Base-by-base conservation (phyloP, 2,797 vertebrate species). In the Pseudochromis fuscus region DNA sequence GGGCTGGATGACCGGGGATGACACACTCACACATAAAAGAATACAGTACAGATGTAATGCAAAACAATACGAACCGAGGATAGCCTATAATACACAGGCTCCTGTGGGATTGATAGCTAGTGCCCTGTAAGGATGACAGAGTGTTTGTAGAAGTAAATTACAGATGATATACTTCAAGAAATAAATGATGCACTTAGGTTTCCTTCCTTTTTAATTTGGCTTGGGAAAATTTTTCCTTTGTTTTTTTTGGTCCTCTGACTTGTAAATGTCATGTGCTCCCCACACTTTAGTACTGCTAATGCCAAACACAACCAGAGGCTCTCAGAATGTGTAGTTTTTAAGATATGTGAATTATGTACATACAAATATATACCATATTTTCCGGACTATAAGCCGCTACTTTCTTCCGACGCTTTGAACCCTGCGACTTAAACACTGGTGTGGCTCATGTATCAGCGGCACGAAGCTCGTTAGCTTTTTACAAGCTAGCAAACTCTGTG, bases 1-100 rank as follows among this genome's bases (percentile, higher is more conserved):
- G 59, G 63, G 60, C 44, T 27, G 18, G 18, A 56, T 45, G 67
- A 59, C 55, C 65, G 60, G 27, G 59, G 52, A 58, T 57, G 67
- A 61, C 57, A 52, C 49, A 71, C 23, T 12, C 9, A 45, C 44
- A 50, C 37, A 38, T 4, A 56, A n/a, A 44, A 48, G n/a, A 52
- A 72, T 63, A 50, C 33, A 28, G 5, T 35, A 30, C 53, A 52
- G 64, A 72, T 59, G 48, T 50, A 57, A 44, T 1, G 11, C 50
- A 21, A 49, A 35, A 28, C 37, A 61, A 13, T 63, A 31, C 7
- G 37, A 65, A 27, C 1, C 2, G 7, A 42, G 8, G 13, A 18
- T 8, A 31, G 40, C 30, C 31, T 46, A 49, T 60, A 37, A 67
- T 44, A 42, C 30, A 11, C 25, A 56, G 70, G 57, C 52, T 77